Base-by-base conservation (phyloP, 2,113 vertebrate genomes). In the Oreochromis niloticus region DNA sequence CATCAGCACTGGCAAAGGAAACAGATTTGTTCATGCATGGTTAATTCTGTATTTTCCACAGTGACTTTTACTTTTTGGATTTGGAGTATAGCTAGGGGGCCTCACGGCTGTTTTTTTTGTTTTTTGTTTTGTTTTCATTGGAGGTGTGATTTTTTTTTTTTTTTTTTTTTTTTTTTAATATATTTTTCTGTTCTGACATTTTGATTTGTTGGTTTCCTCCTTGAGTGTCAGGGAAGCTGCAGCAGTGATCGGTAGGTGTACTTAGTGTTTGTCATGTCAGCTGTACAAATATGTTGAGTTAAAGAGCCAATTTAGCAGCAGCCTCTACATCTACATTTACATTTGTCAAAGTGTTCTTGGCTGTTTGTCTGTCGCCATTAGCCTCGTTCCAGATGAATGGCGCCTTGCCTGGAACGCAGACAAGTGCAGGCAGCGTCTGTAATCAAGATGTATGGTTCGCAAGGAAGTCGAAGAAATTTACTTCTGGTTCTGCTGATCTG, bases 301-400 rank as follows among this genome's bases (percentile, higher is more conserved):
- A 55, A 57, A 55, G 10, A 56, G 22, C 17, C 6, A 16, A 57
- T 56, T 73, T 16, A 75, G 36, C 9, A 43, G 11, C 34, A 54
- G 13, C 32, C 22, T 27, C 34, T 57, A 8, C 11, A 34, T 27
- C 41, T 61, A 27, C 12, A 61, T 46, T 57, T n/a, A 24, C 68
- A 78, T 85, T 85, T 79, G 27, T 85, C 83, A 46, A 19, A 9
- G n/a, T 24, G 75, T 68, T 83, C 81, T 48, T 41, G 39, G 80
- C 27, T 19, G 13, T 48, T 63, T 57, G 41, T 19, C 82, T 73
- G 48, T 41, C 55, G 7, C 41, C 36, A 32, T 57, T 57, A n/a
- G 6, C 3, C 57, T 59, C 7, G 1, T 83, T 41, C 6, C 6
- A 73, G 32, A 71, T 41, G 32, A 71, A 71, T 66, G 81, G 17